Evolutionary conservation across 2,113 vertebrate genomes (phyloP), one percentile per base, ranked within the genome.

Genomic region (Marmota monax): DNA sequence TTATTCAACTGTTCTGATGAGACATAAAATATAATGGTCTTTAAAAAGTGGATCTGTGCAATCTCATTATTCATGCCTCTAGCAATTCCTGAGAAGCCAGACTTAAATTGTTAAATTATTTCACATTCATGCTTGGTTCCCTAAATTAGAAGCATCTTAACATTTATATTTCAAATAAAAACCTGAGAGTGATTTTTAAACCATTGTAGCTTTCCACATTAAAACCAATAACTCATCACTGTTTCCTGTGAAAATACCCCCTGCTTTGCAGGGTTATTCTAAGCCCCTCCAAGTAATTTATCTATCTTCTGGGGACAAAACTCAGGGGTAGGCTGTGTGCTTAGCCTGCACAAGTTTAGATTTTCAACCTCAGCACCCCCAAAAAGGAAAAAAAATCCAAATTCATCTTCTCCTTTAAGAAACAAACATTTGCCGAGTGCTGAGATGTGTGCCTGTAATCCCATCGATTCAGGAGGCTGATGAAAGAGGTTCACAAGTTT

Each of bases 91-190:
- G 69, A 86, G 67, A 86, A 76, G 39, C 48, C 56, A 86, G 29
- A n/a, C n/a, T 79, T 72, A 51, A 93, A 69, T 92, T 23, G 67
- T 42, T 96, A 37, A 92, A n/a, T 90, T 74, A 90, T 86, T 90
- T 86, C 39, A 70, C 18, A 42, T 87, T 82, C n/a, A 48, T 65
- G n/a, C 29, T 17, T 90, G 25, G 65, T 89, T 45, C 56, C 37
- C 27, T 69, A 90, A 85, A 72, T 83, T 10, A 74, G 29, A 93
- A 93, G 87, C 10, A 76, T 70, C 69, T 63, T 76, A 82, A 29
- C 58, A 56, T 61, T 82, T 53, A 87, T 76, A 76, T 69, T 93
- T 34, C 45, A 84, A 45, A 34, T 32, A 63, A 61, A 88, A 42
- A 84, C 34, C 23, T 56, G 63, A 74, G 63, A 79, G 67, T 73